These are phyloP conservation scores for Hyposoter dolosus DNA, from an alignment of 2,888 invertebrate genomes.

Conservation along the genomic window DNA sequence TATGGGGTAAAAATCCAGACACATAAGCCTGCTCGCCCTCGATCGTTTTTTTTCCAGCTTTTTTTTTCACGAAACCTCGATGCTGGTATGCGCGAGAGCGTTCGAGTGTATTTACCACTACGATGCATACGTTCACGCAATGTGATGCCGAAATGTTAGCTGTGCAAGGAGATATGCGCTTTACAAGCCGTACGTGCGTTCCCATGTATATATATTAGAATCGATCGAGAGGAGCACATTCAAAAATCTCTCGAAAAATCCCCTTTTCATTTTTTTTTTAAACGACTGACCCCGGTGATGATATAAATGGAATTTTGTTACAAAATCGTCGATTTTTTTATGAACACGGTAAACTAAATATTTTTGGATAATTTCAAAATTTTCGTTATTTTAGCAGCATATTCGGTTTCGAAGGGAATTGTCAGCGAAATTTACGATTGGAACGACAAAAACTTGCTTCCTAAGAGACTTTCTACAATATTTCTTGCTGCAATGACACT, in stretches of 20 bases:
- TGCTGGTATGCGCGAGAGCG: constrained; percentile 37
- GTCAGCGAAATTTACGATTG: too few relatives aligned
- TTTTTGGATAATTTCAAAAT: too few relatives aligned
- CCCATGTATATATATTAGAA: not conserved
- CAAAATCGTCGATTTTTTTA: too few relatives aligned
- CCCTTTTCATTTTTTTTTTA: not conserved
- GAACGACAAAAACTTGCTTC: too few relatives aligned
- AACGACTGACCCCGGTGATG: not conserved
- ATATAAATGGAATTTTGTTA: too few relatives aligned
- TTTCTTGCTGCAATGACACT: too few relatives aligned
- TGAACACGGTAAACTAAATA: too few relatives aligned
- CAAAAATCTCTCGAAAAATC: not conserved
- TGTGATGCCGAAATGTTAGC: not conserved
- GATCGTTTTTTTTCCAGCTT: constrained; percentile 25
- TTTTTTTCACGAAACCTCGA: constrained; percentile 22
- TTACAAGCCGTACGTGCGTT: not conserved
- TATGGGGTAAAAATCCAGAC: constrained; percentile 53
- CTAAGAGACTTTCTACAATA: too few relatives aligned
- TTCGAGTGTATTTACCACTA: constrained; percentile 6
- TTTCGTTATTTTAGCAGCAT: too few relatives aligned
- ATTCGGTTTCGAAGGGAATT: too few relatives aligned
- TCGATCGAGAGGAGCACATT: not conserved
- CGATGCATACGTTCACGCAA: constrained; percentile 40
- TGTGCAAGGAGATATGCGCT: not conserved
- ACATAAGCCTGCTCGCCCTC: constrained; percentile 8